These are phyloP conservation scores for Aphelinus certus DNA, from an alignment of 1,140 invertebrate genomes.

Conservation along the genomic window DNA sequence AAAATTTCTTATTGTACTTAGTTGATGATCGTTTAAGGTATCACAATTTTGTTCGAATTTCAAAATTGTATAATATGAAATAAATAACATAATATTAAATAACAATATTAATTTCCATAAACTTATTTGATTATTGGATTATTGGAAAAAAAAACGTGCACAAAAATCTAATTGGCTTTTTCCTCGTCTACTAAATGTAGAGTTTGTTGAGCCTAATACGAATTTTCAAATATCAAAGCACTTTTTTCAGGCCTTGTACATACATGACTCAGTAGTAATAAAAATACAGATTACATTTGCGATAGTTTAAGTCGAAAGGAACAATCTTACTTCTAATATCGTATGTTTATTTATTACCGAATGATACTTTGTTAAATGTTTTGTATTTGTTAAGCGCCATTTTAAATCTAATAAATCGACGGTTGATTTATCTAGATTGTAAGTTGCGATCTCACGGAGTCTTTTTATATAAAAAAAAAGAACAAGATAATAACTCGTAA, in stretches of 20 bases:
- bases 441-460: constrained; percentile 35
- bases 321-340: constrained; percentile 14
- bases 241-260: neutral
- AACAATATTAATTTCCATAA: no score
- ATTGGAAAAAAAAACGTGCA: constrained; percentile 8
- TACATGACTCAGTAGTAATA: no score
- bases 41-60: no score
- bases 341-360: constrained; percentile 36
- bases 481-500: constrained; percentile 9
- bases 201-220: neutral
- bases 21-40: no score
- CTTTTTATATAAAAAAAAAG: constrained; percentile 14
- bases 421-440: constrained; percentile 38
- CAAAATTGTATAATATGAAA: no score
- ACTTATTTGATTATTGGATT: no score
- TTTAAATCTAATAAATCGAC: constrained; percentile 29
- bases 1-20: no score
- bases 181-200: constrained; percentile 21
- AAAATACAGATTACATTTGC: constrained; percentile 3
- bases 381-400: constrained; percentile 30
- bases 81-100: no score
- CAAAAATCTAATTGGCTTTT: constrained; percentile 10
- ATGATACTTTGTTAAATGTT: constrained; percentile 33
- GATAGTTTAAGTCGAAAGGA: constrained; percentile 8
- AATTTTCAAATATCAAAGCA: constrained; percentile 16